Evolutionary conservation across 1,140 invertebrate genomes (phyloP), one percentile per base, ranked within the genome.

Genomic region (Pararge aegeria): DNA sequence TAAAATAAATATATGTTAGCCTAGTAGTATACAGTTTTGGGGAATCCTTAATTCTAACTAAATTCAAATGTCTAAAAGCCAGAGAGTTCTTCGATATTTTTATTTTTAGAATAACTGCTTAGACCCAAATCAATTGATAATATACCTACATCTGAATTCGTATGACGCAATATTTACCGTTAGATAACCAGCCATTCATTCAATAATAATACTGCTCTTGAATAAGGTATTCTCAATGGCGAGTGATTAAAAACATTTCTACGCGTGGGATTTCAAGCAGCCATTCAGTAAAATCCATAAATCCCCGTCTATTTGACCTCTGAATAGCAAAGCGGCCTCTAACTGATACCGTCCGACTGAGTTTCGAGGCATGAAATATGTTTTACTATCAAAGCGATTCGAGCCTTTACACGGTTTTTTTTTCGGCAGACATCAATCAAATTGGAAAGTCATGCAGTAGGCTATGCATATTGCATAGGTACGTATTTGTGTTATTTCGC

Each of bases 301-400:
- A 63, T 66, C 65, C 50, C 58, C 65, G 59, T 75, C 64, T 51
- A 71, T 78, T 79, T 71, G 56, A 63, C 21, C 60, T 48, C 42
- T 68, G 69, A 73, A 79, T 70, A 70, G 66, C 64, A 57, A 66
- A 70, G 63, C 70, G 65, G 29, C 67, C 67, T 70, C 65, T 69
- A 65, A 66, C 68, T 67, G 70, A 71, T 71, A 73, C 52, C 55
- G 63, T 38, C 68, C 66, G 71, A 73, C 69, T 67, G 73, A 76
- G 68, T 64, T 75, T 61, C 60, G 66, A 61, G 66, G 65, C 73
- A 78, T 80, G 76, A 81, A 81, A 83, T 79, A 82, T 80, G 74
- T 81, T 80, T 73, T 65, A 68, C 68, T 70, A 80, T 80, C 73
- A 85, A 81, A 83, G 71, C 66, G 63, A 57, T 67, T 61, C 53